Base-by-base conservation (phyloP, 2,888 invertebrate species). In the Lepas anatifera region DNA sequence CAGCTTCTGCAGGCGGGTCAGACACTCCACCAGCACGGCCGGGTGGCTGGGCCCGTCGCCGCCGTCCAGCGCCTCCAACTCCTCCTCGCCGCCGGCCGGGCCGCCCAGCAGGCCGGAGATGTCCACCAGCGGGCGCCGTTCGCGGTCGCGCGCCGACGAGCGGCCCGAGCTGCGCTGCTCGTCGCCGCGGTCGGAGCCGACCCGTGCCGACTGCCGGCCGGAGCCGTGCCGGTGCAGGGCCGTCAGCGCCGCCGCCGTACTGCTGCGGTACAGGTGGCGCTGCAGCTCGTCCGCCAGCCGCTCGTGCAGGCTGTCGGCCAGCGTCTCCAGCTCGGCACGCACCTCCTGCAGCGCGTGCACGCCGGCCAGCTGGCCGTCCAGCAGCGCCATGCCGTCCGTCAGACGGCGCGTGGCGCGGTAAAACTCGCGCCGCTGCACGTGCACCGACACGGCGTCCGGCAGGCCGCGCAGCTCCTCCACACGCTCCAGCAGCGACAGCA, bases 261-360 rank as follows among this genome's bases (percentile, higher is more conserved):
- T 85, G 74, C 84, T 84, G 68, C 85, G 81, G 78, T 91, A 92
- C 66, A 92, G 82, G 78, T 89, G 87, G 68, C 84, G 83, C 76
- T 87, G 86, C 29, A 92, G 80, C 78, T 91, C 90, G 72, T 87
- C 85, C 63, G 89, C 81, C 68, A 91, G 78, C 73, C 86, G 85
- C 70, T 86, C 81, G 77, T 88, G 87, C 27, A 90, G 80, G 79
- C 87, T 85, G 82, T 88, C 81, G 3, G 68, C 71, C 72, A 78
- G 75, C 70, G 82, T 78, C 75, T 90, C 86, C 67, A 95, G 80
- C 75, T 94, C 92, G 64, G 83, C 82, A 70, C 89, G 85, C 7
- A 95, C 84, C 77, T 94, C 89, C 73, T 88, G 84, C 37, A 96
- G 82, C 7, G 92, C 95, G 76, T 92, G 91, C 0, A 95, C 91